These are phyloP conservation scores for Elanus axillaris DNA, from an alignment of 2,113 vertebrate genomes.

Conservation along the genomic window DNA sequence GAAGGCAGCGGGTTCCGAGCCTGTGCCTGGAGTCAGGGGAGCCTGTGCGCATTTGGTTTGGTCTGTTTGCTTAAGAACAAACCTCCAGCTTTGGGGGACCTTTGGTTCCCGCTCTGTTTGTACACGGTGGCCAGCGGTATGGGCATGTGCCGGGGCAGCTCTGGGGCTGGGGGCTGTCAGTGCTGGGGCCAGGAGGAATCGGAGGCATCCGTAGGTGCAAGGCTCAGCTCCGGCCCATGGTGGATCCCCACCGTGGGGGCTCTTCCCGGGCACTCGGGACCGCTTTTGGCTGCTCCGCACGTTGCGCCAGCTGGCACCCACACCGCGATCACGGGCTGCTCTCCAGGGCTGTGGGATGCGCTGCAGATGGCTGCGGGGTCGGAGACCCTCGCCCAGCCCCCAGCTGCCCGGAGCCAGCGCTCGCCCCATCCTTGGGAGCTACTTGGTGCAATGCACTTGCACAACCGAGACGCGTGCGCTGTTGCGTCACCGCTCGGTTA, in stretches of 20 bases:
- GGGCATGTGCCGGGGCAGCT: fast-evolving
- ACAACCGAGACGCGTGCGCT: not conserved
- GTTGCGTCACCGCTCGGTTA: not conserved
- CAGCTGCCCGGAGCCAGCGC: not conserved
- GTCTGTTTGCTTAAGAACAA: not conserved
- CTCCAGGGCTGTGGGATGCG: fast-evolving
- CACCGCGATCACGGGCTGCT: fast-evolving
- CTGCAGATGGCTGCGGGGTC: not conserved
- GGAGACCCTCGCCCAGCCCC: fast-evolving
- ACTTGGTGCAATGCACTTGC: not conserved
- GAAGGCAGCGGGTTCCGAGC: fast-evolving
- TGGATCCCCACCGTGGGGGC: fast-evolving
- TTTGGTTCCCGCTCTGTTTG: not conserved
- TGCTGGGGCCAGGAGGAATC: not conserved
- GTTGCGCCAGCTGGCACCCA: not conserved
- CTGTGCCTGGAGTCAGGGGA: not conserved
- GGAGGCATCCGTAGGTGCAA: fast-evolving
- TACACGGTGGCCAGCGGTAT: fast-evolving
- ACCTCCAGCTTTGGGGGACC: not conserved
- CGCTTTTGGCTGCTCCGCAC: fast-evolving
- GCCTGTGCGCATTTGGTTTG: fast-evolving
- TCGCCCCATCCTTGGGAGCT: not conserved
- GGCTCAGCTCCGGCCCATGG: not conserved
- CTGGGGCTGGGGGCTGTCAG: fast-evolving
- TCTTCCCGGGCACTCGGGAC: fast-evolving